Evolutionary conservation across 2,888 invertebrate species (phyloP).

Genomic region (Apodemia duryi): DNA sequence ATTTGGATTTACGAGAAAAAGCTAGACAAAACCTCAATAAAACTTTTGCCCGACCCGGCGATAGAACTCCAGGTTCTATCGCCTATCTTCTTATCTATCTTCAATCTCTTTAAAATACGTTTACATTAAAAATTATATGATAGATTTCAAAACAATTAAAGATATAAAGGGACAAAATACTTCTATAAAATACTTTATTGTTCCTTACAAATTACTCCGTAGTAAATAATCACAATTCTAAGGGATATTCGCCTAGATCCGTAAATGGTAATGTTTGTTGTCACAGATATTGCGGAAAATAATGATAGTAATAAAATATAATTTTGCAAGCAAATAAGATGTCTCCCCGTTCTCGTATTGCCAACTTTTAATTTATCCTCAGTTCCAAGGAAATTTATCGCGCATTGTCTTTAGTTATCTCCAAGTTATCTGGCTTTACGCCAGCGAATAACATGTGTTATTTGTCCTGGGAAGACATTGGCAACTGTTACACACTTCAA

Average conservation of each 20-base stretch:
- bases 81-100: too few species aligned
- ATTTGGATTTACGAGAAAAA: too few species aligned
- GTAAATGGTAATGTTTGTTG: slow-evolving; percentile 12
- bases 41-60: too few species aligned
- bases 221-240: background rate
- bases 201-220: background rate
- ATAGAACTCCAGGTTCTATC: too few species aligned
- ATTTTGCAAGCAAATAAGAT: slow-evolving; percentile 8
- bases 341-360: slow-evolving; percentile 12
- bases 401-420: slow-evolving; percentile 15
- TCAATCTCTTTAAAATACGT: too few species aligned
- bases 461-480: slow-evolving; percentile 12
- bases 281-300: slow-evolving; percentile 10
- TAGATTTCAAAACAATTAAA: too few species aligned
- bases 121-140: too few species aligned
- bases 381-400: slow-evolving; percentile 15
- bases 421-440: slow-evolving; percentile 12
- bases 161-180: too few species aligned
- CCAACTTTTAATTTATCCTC: slow-evolving; percentile 18
- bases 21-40: too few species aligned
- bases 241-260: background rate
- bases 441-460: slow-evolving; percentile 13
- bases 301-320: slow-evolving; percentile 13
- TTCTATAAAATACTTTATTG: too few species aligned
- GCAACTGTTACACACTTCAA: background rate